Conservation (phyloP, 2,797 vertebrate species). For the Prunella strophiata region DNA sequence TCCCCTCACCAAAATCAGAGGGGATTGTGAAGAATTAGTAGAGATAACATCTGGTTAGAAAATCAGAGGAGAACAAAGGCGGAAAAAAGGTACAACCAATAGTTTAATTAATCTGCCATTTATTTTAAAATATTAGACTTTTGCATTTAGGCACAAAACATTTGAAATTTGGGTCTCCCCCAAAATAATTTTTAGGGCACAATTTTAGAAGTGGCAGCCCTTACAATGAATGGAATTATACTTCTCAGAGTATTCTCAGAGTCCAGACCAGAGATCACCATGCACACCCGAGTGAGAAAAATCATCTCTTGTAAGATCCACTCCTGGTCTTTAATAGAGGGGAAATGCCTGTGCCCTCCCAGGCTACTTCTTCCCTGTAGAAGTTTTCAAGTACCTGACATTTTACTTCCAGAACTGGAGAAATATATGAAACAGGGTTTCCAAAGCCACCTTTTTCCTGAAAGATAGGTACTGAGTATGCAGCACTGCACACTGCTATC, state of each 20-base stretch:
- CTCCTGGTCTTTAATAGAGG: background rate
- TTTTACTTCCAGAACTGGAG: background rate
- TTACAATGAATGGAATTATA: background rate
- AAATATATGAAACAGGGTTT: background rate
- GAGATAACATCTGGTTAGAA: background rate
- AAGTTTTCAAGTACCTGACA: background rate
- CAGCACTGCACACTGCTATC: background rate
- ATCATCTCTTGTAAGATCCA: background rate
- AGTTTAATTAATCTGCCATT: background rate
- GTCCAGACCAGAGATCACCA: background rate
- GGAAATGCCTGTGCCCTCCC: background rate
- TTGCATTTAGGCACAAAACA: background rate
- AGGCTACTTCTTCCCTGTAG: background rate
- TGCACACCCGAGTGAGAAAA: background rate
- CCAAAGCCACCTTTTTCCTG: background rate
- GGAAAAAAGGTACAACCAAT: background rate
- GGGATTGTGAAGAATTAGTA: fast-evolving
- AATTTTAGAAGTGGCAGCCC: background rate
- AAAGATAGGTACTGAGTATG: background rate
- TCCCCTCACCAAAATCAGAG: background rate
- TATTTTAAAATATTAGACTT: background rate
- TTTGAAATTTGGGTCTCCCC: background rate
- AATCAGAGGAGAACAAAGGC: background rate
- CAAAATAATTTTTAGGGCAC: background rate
- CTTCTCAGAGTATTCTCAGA: background rate